Evolutionary conservation across 2,113 vertebrate genomes (phyloP).

Genomic region (Vimba vimba): DNA sequence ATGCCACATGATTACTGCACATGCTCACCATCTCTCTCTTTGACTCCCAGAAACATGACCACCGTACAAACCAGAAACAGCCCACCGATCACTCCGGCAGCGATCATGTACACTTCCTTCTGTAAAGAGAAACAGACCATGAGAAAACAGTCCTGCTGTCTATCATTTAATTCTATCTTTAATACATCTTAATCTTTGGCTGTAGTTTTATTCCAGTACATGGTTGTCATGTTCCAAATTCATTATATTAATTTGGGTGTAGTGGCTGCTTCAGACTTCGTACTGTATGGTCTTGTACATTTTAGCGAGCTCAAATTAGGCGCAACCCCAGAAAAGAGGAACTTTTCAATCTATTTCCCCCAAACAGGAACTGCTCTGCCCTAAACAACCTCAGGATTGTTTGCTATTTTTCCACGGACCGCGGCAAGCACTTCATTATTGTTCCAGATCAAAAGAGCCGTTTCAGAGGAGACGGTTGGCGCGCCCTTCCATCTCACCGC

Average conservation of each 20-base stretch:
- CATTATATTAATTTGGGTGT: neutral
- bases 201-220: neutral
- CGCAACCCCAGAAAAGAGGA: slow-evolving; percentile 24
- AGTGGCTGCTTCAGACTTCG: neutral
- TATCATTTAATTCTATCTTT: neutral
- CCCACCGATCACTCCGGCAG: slow-evolving; percentile 84
- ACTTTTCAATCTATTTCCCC: slow-evolving; percentile 45
- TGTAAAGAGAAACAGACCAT: slow-evolving; percentile 59
- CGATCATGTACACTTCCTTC: slow-evolving; percentile 89
- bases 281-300: slow-evolving; percentile 19
- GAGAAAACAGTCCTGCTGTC: slow-evolving; percentile 22
- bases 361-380: slow-evolving; percentile 71
- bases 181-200: neutral
- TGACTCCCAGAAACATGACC: slow-evolving; percentile 89
- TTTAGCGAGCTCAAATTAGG: slow-evolving; percentile 14
- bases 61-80: slow-evolving; percentile 85
- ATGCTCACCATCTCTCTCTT: slow-evolving; percentile 87
- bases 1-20: neutral
- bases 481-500: slow-evolving; percentile 63
- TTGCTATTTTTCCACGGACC: slow-evolving; percentile 69
- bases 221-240: neutral
- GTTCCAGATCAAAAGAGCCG: slow-evolving; percentile 70
- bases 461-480: slow-evolving; percentile 63
- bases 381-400: slow-evolving; percentile 73
- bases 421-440: slow-evolving; percentile 67